phyloP scores from a whole-genome alignment of 2,113 vertebrate species.

The Eidolon helvum region DNA sequence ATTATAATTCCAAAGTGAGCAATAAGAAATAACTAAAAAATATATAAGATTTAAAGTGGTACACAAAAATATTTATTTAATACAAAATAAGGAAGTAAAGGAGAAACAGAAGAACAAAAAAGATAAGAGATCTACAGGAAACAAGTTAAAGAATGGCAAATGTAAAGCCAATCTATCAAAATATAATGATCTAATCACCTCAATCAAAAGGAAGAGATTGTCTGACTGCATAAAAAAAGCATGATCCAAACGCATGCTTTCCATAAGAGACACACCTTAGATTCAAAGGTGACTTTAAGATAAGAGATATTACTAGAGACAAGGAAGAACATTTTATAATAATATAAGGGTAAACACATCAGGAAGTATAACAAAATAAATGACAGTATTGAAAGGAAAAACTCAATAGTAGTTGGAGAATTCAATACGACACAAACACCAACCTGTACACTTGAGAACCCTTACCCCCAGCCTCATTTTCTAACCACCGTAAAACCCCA shows the following conservation, averaged over 20 bases:
- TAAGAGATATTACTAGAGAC: not conserved
- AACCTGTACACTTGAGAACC: not conserved
- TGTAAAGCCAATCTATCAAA: not conserved
- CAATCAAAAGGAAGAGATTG: not conserved
- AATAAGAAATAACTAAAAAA: not conserved
- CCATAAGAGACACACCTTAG: not conserved
- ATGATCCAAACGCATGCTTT: not conserved
- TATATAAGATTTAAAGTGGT: not conserved
- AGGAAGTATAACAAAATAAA: not conserved
- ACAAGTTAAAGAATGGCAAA: not conserved
- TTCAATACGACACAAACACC: not conserved
- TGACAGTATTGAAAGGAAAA: not conserved
- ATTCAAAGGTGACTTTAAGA: not conserved
- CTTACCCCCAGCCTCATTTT: not conserved
- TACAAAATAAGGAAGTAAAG: not conserved
- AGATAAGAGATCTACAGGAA: not conserved
- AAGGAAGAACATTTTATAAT: not conserved
- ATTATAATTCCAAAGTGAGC: not conserved
- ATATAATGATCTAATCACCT: not conserved
- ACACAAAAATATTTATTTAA: conserved; percentile 2
- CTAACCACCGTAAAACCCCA: not conserved
- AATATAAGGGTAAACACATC: not conserved
- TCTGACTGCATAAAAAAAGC: not conserved
- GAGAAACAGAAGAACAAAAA: not conserved
- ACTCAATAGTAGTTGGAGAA: not conserved